phyloP scores from a whole-genome alignment of 2,888 invertebrate genomes.

The Lepas anatifera region DNA sequence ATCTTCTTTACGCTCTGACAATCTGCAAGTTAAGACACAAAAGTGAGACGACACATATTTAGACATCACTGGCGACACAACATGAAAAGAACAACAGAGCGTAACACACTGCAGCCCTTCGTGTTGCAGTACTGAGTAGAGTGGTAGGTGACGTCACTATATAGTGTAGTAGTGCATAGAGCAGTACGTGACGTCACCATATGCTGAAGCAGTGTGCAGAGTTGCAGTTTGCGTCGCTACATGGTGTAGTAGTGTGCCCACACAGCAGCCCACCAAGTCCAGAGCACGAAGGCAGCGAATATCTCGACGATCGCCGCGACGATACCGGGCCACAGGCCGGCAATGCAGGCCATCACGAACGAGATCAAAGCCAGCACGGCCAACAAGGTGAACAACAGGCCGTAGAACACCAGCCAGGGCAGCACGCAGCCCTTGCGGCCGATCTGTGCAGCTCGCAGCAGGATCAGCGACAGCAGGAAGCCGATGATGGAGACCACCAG shows the following conservation, averaged over 20 bases:
- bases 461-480: not conserved
- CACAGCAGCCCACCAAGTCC: not conserved
- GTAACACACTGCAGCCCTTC: no score
- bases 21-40: no score
- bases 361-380: not conserved
- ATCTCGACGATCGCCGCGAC: not conserved
- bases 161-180: no score
- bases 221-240: no score
- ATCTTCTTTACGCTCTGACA: no score
- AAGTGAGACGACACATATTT: no score
- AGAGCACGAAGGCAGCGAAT: not conserved
- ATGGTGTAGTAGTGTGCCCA: constrained; percentile 3
- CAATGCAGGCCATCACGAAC: not conserved
- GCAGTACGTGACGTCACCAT: no score
- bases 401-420: constrained; percentile 4
- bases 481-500: not conserved
- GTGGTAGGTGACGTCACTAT: no score
- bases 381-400: not conserved
- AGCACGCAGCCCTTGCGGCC: not conserved
- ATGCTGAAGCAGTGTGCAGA: no score
- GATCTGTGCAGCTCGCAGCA: not conserved
- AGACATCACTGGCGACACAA: no score
- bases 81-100: no score
- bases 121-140: no score
- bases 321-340: not conserved